Conservation (phyloP, 2,888 invertebrate species). For the Drosophila ezoana region DNA sequence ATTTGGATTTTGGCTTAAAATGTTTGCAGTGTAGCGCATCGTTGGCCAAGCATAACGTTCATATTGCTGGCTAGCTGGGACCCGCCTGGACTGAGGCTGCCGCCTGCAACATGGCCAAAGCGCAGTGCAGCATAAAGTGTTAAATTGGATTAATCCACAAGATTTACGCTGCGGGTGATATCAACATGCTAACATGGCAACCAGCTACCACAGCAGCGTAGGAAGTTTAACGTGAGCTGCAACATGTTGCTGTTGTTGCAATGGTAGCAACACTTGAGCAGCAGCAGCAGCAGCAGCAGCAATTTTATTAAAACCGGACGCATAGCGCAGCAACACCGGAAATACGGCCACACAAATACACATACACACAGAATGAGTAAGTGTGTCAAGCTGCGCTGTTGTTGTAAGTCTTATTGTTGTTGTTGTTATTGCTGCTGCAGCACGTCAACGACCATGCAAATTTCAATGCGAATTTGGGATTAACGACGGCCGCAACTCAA, state of each 20-base stretch:
- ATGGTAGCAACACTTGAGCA: slow-evolving; percentile 62
- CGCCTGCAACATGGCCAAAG: slow-evolving; percentile 62
- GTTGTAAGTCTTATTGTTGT: slow-evolving; percentile 24
- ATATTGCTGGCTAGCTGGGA: slow-evolving; percentile 38
- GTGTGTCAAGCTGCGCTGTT: slow-evolving; percentile 65
- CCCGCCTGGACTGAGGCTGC: not conserved
- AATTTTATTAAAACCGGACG: slow-evolving; percentile 81
- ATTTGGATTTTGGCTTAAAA: not conserved
- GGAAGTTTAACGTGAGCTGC: slow-evolving; percentile 44
- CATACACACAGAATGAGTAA: slow-evolving; percentile 31
- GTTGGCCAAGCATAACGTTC: slow-evolving; percentile 41
- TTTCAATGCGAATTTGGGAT: slow-evolving; percentile 78
- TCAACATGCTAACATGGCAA: slow-evolving; percentile 72
- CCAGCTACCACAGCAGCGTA: slow-evolving; percentile 43
- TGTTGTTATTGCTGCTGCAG: slow-evolving; percentile 26
- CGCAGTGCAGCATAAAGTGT: slow-evolving; percentile 81
- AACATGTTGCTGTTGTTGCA: slow-evolving; percentile 66
- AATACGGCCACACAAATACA: slow-evolving; percentile 53
- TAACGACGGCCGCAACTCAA: slow-evolving; percentile 56
- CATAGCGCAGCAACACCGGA: slow-evolving; percentile 79
- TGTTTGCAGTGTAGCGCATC: slow-evolving; percentile 42
- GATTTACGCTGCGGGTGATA: slow-evolving; percentile 84
- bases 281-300: slow-evolving; percentile 55
- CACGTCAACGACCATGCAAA: slow-evolving; percentile 73
- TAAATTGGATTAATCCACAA: slow-evolving; percentile 84